Evolutionary conservation across 2,113 vertebrate genomes (phyloP), one percentile per base, ranked within the genome.

Genomic region (Apodemus speciosus): DNA sequence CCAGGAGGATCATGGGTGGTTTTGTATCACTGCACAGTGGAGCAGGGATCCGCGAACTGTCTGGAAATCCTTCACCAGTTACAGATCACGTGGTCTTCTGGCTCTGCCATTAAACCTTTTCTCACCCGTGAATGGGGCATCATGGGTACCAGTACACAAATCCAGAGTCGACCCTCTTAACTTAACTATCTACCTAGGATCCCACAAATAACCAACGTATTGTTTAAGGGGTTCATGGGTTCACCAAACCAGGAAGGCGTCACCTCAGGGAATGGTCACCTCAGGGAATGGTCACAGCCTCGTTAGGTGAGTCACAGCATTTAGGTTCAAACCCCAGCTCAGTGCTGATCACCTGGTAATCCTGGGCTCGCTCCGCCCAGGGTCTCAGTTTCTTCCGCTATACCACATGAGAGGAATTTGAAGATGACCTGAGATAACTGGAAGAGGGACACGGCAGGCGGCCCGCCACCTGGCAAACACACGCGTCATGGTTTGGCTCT

Each of bases 1-100:
- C 66, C 72, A 38, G 2, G 0, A 64, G 81, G 51, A 21, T 14
- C 21, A 1, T 8, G 1, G 35, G 5, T 30, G 21, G 13, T 2
- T 23, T 20, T 16, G 8, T 2, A 4, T 4, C 21, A 2, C 0
- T 10, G 0, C 0, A 1, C 0, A 8, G 49, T 2, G 4, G 9
- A 5, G 27, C 38, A 40, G 40, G 1, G 2, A 2, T 3, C 69
- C 0, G 2, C 7, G 9, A 1, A 20, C 4, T 3, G 3, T 27
- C 62, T 1, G 2, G 1, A 14, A 49, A 53, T 14, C 4, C 21
- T 14, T 25, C 3, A 0, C 25, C 4, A 2, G 53, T 16, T n/a
- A 13, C 49, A 62, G 16, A 16, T 10, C 0, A 9, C 0, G 0
- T 25, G 13, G 10, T 30, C 11, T 38, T 0, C 0, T 4, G 35